phyloP scores from a whole-genome alignment of 2,888 invertebrate species.

The Rhamphomyia laevipes region DNA sequence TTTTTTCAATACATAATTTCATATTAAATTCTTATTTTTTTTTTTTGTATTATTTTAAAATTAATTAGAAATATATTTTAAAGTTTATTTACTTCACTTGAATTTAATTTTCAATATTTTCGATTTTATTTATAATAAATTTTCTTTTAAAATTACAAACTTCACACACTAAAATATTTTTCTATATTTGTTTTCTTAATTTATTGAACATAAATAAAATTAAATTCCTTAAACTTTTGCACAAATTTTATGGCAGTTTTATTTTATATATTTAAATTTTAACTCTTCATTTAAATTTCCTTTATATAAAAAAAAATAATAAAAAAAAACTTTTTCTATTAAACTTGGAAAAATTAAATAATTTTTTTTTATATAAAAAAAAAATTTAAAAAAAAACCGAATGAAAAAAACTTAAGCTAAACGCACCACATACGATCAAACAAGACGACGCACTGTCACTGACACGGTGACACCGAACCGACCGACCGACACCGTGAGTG shows the following conservation, averaged over 20 bases:
- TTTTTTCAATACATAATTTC: no score
- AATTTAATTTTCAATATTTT: background rate
- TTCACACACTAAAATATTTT: background rate
- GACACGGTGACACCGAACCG: no score
- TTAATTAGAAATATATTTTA: background rate
- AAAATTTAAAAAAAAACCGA: conserved; percentile 3
- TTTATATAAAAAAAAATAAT: no score
- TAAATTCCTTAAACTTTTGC: no score
- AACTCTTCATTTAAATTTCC: no score
- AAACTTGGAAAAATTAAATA: background rate
- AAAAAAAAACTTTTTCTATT: no score
- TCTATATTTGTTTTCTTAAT: background rate
- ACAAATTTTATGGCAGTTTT: background rate
- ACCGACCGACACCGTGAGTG: no score
- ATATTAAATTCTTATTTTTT: conserved; percentile 2
- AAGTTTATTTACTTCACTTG: background rate
- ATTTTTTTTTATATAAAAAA: conserved; percentile 4
- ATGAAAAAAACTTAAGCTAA: background rate
- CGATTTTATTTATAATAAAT: background rate
- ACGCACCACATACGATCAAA: conserved; percentile 18
- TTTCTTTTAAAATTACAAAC: no score
- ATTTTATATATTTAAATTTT: no score
- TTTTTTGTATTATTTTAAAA: background rate
- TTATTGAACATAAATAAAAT: background rate
- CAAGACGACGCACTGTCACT: conserved; percentile 21